phyloP scores from a whole-genome alignment of 2,113 vertebrate species.

The Semnopithecus entellus region DNA sequence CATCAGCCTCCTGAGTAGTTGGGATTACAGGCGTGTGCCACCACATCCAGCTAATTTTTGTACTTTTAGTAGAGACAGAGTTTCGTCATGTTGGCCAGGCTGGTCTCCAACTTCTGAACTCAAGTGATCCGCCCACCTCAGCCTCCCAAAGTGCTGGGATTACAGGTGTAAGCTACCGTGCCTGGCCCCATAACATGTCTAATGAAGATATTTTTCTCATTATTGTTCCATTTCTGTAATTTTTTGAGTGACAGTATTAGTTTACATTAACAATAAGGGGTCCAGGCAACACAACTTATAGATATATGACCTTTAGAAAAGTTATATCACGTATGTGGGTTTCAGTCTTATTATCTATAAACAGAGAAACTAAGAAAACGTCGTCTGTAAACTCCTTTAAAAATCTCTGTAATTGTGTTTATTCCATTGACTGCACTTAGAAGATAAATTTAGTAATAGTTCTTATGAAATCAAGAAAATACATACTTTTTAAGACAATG shows the following conservation, averaged over 20 bases:
- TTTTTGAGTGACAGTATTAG: not conserved
- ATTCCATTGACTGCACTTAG: not conserved
- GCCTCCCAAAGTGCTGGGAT: too few relatives aligned
- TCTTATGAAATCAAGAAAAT: constrained; percentile 48
- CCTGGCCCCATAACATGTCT: not conserved
- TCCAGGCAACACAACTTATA: not conserved
- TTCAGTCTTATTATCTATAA: constrained; percentile 7
- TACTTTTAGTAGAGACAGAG: too few relatives aligned
- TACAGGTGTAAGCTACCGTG: too few relatives aligned
- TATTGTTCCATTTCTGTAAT: not conserved
- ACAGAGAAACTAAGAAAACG: not conserved
- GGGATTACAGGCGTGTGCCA: too few relatives aligned
- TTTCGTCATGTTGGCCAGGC: too few relatives aligned
- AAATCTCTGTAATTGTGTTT: constrained; percentile 8
- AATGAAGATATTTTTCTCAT: not conserved
- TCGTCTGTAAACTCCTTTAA: not conserved
- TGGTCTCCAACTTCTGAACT: too few relatives aligned
- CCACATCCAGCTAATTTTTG: too few relatives aligned
- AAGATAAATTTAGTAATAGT: constrained; percentile 55
- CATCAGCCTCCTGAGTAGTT: too few relatives aligned
- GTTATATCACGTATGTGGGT: not conserved
- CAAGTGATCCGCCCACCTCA: too few relatives aligned
- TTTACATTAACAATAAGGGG: not conserved
- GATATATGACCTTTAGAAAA: not conserved
- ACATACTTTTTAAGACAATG: constrained; percentile 6